Evolutionary conservation across 2,797 vertebrate genomes (phyloP).

Genomic region (Anabacerthia variegaticeps): DNA sequence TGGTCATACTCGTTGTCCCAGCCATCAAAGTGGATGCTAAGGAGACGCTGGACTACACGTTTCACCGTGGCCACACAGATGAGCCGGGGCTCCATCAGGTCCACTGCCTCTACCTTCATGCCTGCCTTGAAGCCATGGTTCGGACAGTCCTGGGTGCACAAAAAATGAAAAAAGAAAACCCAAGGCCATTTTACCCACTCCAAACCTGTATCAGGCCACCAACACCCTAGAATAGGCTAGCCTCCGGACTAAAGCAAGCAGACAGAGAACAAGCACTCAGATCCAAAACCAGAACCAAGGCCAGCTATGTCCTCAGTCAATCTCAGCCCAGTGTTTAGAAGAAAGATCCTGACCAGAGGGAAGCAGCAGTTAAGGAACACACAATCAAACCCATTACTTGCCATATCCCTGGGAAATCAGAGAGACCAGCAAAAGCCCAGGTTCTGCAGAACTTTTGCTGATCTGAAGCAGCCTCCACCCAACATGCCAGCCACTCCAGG

Average conservation of each 20-base stretch:
- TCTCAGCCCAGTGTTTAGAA: not conserved
- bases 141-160: constrained; percentile 82
- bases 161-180: not conserved
- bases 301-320: not conserved
- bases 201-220: not conserved
- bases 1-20: constrained; percentile 97
- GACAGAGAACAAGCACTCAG: not conserved
- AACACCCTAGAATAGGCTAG: not conserved
- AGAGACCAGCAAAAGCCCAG: not conserved
- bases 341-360: not conserved
- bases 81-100: constrained; percentile 95
- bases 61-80: constrained; percentile 94
- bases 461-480: not conserved
- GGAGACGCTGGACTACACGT: constrained; percentile 86
- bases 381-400: not conserved
- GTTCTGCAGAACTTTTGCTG: not conserved
- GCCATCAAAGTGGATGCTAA: constrained; percentile 95
- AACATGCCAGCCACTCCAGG: not conserved
- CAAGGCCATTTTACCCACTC: not conserved
- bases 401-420: not conserved
- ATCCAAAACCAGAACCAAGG: not conserved
- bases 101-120: constrained; percentile 95
- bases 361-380: not conserved
- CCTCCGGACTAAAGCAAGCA: not conserved
- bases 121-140: constrained; percentile 87